Base-by-base conservation (phyloP, 1,140 invertebrate genomes). In the Heliconius eleuchia region DNA sequence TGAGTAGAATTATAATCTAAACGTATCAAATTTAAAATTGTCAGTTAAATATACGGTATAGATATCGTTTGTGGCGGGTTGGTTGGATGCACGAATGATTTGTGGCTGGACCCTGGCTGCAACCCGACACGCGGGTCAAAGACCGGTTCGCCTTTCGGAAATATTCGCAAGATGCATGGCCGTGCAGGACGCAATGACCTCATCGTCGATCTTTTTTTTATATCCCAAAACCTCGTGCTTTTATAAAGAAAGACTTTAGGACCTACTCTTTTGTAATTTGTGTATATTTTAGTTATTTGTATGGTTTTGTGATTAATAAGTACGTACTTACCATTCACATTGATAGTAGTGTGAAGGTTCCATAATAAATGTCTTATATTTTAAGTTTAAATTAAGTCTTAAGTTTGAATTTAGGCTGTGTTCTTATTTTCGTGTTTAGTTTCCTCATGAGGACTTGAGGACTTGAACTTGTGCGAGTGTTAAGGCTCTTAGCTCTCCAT, bases 121-220 rank as follows among this genome's bases (percentile, higher is more conserved):
- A 90, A 85, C 84, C 83, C 85, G 88, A 87, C 84, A 85, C 83
- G 80, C 88, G 88, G 87, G 92, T 91, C 91, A 92, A 91, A 90
- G 91, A 93, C 92, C 92, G 92, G 91, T 93, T 91, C 88, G 87
- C 76, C 82, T 91, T 92, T 92, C 86, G 90, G 87, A 91, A 87
- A 90, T 86, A 85, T 89, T 88, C 86, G 86, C 87, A 82, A 88
- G 84, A 81, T 79, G 83, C 81, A 83, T 83, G 80, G 82, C 82
- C 81, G 81, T 76, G 76, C 84, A 81, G 77, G 80, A 55, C 73
- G 76, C 82, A 80, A 86, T 92, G 92, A 91, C 89, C 90, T 91
- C 91, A 92, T 85, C 88, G 80, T 72, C 71, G 77, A 23, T 7
- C 23, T 55, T 30, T 74, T 81, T 72, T 71, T 72, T 34, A 30